These are phyloP conservation scores for Myathropa florea DNA, from an alignment of 2,888 invertebrate species.

Conservation along the genomic window DNA sequence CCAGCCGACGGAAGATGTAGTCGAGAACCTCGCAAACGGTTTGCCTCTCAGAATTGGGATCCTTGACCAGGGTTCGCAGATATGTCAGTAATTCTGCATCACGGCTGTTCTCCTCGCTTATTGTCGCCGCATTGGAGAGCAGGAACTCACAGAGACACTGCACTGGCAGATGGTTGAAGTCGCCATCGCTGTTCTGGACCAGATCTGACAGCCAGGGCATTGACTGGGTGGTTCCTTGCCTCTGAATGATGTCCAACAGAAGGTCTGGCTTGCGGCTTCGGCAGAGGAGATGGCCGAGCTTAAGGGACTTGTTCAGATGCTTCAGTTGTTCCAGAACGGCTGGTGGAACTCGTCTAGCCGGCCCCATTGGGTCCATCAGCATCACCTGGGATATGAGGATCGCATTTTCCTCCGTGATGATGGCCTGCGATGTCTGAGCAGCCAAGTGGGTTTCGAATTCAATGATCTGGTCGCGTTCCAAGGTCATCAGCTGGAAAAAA, in stretches of 20 bases:
- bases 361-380: slow-evolving; percentile 91
- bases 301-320: slow-evolving; percentile 88
- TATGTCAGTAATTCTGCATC: slow-evolving; percentile 86
- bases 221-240: slow-evolving; percentile 93
- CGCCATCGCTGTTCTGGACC: slow-evolving; percentile 92
- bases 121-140: slow-evolving; percentile 85
- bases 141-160: slow-evolving; percentile 98
- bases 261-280: slow-evolving; percentile 94
- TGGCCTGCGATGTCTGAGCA: slow-evolving; percentile 92
- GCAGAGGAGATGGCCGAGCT: slow-evolving; percentile 94
- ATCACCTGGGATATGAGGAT: slow-evolving; percentile 92
- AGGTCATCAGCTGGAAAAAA: slow-evolving; percentile 81
- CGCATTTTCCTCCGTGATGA: slow-evolving; percentile 94
- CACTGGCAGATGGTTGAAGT: slow-evolving; percentile 92
- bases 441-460: slow-evolving; percentile 96
- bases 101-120: slow-evolving; percentile 85
- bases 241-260: slow-evolving; percentile 93
- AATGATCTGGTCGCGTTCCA: slow-evolving; percentile 90
- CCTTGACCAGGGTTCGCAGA: slow-evolving; percentile 82
- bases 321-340: slow-evolving; percentile 90
- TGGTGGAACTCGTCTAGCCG: slow-evolving; percentile 90
- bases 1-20: slow-evolving; percentile 92
- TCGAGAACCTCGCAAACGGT: slow-evolving; percentile 90
- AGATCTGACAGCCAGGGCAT: slow-evolving; percentile 99
- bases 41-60: slow-evolving; percentile 82